A percentile compares a stretch with the other conserved stretches of the same genome.
Conservation (phyloP, 2,113 vertebrate genomes). For the Halichoerus grypus region DNA sequence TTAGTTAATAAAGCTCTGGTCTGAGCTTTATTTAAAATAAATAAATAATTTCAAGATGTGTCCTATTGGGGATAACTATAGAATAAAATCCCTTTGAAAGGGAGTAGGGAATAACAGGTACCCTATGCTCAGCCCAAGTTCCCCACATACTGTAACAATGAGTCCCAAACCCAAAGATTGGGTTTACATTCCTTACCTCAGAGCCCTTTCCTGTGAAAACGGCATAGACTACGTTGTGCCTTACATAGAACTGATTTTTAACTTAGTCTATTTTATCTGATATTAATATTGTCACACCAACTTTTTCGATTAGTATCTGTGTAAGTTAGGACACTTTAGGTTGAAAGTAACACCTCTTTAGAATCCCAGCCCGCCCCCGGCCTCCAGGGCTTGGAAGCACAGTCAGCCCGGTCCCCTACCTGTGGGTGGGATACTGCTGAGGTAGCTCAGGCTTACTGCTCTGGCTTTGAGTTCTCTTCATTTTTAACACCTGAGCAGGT, state of each 20-base stretch:
- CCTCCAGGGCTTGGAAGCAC: background rate
- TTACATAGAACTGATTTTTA: background rate
- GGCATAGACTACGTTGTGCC: background rate
- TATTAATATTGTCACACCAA: background rate
- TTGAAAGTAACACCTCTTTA: background rate
- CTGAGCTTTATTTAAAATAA: background rate
- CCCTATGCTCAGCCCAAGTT: background rate
- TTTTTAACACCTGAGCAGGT: background rate
- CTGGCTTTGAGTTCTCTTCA: background rate
- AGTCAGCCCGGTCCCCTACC: background rate
- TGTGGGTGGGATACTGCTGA: background rate
- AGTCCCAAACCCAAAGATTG: background rate
- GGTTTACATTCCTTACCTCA: background rate
- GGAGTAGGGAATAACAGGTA: background rate
- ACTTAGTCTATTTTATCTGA: background rate
- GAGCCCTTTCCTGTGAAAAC: slow-evolving; percentile 8
- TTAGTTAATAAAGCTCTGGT: background rate
- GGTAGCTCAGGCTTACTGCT: background rate
- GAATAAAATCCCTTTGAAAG: slow-evolving; percentile 4
- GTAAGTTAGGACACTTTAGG: background rate
- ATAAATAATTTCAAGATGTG: background rate
- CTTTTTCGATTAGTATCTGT: background rate
- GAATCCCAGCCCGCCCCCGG: background rate
- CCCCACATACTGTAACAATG: background rate
- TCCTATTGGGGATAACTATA: background rate